phyloP scores from a whole-genome alignment of 2,113 vertebrate genomes.

The Hippocampus zosterae region DNA sequence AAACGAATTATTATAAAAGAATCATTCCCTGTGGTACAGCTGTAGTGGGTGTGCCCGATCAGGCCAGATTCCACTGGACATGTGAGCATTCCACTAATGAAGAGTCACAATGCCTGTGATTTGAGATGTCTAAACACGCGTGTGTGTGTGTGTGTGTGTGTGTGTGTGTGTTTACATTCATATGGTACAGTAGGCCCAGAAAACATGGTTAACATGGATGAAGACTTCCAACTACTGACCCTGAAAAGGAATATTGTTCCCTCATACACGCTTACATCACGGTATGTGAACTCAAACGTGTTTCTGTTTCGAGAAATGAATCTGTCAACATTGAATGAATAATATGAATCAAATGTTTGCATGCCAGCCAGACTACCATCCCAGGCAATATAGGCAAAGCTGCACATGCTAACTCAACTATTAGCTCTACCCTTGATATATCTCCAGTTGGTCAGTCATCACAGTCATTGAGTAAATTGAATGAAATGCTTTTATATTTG shows the following conservation, averaged over 20 bases:
- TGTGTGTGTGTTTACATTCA: constrained; percentile 14
- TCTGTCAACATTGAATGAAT: not conserved
- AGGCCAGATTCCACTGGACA: constrained; percentile 69
- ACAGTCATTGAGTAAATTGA: no score
- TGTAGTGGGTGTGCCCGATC: constrained; percentile 65
- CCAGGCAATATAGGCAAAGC: constrained; percentile 76
- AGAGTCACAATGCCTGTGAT: not conserved
- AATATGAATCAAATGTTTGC: constrained; percentile 25
- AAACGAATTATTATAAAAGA: not conserved
- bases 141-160: no score
- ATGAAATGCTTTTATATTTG: no score
- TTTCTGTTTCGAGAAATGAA: not conserved
- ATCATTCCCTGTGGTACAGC: constrained; percentile 32
- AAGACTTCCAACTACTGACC: constrained; percentile 55
- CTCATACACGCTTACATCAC: constrained; percentile 34
- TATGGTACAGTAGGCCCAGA: constrained; percentile 61
- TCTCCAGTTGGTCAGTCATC: constrained; percentile 56
- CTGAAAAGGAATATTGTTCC: constrained; percentile 43
- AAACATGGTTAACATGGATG: constrained; percentile 67
- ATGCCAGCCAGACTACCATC: constrained; percentile 71
- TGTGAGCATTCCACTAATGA: constrained; percentile 48
- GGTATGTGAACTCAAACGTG: constrained; percentile 41
- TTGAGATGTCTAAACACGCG: not conserved
- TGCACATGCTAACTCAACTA: constrained; percentile 66
- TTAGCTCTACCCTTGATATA: constrained; percentile 53